Evolutionary conservation across 2,797 vertebrate genomes (phyloP).

Genomic region (Manis crassicaudata): DNA sequence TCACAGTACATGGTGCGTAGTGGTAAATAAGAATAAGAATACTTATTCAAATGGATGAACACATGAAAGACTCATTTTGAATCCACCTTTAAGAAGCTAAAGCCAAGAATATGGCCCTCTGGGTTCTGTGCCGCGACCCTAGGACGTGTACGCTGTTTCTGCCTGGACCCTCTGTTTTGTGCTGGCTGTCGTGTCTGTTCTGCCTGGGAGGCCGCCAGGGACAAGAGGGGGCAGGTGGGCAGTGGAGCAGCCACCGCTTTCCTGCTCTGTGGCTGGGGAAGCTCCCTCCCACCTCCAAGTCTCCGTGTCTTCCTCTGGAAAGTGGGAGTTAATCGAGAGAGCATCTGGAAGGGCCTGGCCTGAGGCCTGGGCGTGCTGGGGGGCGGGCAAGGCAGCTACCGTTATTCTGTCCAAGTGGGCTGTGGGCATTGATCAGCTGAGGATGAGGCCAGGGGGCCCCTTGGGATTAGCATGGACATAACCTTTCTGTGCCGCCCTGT

Average conservation of each 20-base stretch:
- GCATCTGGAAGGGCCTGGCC: rapidly evolving
- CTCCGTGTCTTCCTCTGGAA: neutral
- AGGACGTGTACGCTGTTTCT: neutral
- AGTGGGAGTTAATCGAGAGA: neutral
- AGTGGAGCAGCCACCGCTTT: rapidly evolving
- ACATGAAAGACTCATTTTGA: rapidly evolving
- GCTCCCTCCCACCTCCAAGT: neutral
- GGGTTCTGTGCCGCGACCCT: neutral
- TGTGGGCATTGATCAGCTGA: rapidly evolving
- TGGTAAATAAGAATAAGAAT: neutral
- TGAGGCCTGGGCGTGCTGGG: rapidly evolving
- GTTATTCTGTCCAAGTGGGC: rapidly evolving
- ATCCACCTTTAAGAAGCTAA: neutral
- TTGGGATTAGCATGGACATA: rapidly evolving
- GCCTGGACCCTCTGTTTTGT: neutral
- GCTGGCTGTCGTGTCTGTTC: rapidly evolving
- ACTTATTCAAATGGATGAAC: neutral
- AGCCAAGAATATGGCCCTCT: rapidly evolving
- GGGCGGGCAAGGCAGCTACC: neutral
- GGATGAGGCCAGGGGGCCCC: rapidly evolving
- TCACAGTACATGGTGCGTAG: neutral
- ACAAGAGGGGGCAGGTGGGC: rapidly evolving
- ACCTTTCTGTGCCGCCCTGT: rapidly evolving
- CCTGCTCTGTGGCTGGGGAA: neutral
- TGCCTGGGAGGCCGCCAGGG: neutral